phyloP scores from a whole-genome alignment of 2,113 vertebrate species.

The Nestor notabilis region DNA sequence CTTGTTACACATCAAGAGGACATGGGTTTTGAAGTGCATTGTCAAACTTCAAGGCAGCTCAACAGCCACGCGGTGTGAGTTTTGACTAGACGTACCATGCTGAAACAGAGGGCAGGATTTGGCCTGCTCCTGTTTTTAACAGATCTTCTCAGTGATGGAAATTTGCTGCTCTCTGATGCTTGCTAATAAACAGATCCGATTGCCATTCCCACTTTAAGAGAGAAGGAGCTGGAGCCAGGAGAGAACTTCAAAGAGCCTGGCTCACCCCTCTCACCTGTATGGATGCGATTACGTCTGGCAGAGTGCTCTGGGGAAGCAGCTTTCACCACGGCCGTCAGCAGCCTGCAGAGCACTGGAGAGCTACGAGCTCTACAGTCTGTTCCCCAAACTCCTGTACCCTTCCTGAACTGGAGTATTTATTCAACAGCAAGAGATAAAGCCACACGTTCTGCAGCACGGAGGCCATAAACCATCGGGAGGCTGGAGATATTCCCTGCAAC shows the following conservation, averaged over 20 bases:
- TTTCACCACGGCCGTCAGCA: neutral
- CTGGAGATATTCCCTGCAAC: neutral
- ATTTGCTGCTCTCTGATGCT: neutral
- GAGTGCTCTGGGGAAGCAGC: neutral
- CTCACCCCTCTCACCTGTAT: slow-evolving; percentile 11
- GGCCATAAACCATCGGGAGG: neutral
- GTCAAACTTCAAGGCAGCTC: neutral
- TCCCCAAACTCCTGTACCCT: neutral
- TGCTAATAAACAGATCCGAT: neutral
- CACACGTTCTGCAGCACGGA: neutral
- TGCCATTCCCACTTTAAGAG: neutral
- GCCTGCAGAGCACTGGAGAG: neutral
- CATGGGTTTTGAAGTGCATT: neutral
- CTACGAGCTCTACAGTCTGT: neutral
- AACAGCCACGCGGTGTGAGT: neutral
- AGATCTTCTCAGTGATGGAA: neutral
- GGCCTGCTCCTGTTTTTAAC: neutral
- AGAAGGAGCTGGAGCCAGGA: neutral
- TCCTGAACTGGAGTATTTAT: neutral
- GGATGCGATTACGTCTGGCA: slow-evolving; percentile 4
- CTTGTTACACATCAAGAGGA: neutral
- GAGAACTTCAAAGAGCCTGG: neutral
- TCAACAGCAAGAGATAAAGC: neutral
- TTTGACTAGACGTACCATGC: neutral
- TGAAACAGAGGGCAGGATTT: neutral